phyloP scores from a whole-genome alignment of 2,888 invertebrate genomes.

The Esperia sulphurella region DNA sequence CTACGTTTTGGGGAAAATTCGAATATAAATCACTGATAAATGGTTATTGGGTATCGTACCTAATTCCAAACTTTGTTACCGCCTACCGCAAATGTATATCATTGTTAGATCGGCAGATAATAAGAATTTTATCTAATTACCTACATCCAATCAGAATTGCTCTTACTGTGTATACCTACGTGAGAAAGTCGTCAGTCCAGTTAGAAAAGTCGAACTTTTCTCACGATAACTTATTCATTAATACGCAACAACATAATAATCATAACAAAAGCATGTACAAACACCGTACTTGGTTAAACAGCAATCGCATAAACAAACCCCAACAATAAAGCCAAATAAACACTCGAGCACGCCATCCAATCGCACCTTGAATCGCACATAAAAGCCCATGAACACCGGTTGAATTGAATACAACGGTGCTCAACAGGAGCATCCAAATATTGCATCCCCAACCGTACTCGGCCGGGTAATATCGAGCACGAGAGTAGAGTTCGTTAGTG shows the following conservation, averaged over 20 bases:
- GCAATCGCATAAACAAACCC: conserved; percentile 80
- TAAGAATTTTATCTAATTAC: conserved; percentile 1
- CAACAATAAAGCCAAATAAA: conserved; percentile 79
- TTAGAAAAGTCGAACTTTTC: conserved; percentile 38
- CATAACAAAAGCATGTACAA: conserved; percentile 75
- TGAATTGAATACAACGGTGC: conserved; percentile 71
- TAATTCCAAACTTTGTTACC: conserved; percentile 53
- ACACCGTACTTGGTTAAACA: conserved; percentile 77
- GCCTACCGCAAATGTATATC: conserved; percentile 21
- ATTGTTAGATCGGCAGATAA: conserved; percentile 1
- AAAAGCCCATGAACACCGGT: conserved; percentile 76
- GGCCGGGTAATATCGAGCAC: conserved; percentile 73
- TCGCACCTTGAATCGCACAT: conserved; percentile 79
- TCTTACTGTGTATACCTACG: conserved; percentile 13
- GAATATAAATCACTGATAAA: conserved; percentile 74
- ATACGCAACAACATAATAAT: conserved; percentile 72
- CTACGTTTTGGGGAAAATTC: conserved; percentile 75
- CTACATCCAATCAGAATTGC: neutral
- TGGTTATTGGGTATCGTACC: conserved; percentile 63
- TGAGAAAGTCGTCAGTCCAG: conserved; percentile 7
- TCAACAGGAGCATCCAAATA: conserved; percentile 71
- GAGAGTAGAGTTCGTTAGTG: conserved; percentile 74
- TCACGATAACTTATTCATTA: conserved; percentile 59
- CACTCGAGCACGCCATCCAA: conserved; percentile 78
- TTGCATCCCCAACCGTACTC: conserved; percentile 69